These are phyloP conservation scores for Heloderma charlesbogerti DNA, from an alignment of 2,113 vertebrate genomes.

Conservation along the genomic window DNA sequence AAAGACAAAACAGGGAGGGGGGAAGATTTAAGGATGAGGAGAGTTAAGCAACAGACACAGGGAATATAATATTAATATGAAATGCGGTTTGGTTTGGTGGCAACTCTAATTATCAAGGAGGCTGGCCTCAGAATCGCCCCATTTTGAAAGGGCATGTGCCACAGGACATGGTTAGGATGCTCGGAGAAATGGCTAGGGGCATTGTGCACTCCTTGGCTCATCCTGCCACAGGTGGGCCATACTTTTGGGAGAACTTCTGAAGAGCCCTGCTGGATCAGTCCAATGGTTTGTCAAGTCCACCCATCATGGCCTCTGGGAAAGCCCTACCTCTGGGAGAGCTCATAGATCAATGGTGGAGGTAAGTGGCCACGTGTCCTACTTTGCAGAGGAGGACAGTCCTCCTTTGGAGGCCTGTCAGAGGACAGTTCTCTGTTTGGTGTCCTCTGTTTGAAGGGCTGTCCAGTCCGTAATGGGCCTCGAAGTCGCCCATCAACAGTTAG, in stretches of 20 bases:
- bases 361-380: too few species aligned
- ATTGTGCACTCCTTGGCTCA: neutral
- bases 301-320: neutral
- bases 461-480: too few species aligned
- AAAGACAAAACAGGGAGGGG: slow-evolving; percentile 15
- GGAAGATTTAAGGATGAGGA: slow-evolving; percentile 18
- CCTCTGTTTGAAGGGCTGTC: too few species aligned
- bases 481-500: too few species aligned
- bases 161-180: neutral
- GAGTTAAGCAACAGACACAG: slow-evolving; percentile 71
- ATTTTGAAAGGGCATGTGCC: rapidly evolving
- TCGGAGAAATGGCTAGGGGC: neutral
- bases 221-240: neutral
- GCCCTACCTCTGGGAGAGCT: too few species aligned
- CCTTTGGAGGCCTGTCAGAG: too few species aligned
- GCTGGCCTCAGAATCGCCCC: neutral
- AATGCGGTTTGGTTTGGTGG: neutral
- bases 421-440: too few species aligned
- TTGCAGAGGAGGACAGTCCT: too few species aligned
- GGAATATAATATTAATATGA: slow-evolving; percentile 71
- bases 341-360: too few species aligned
- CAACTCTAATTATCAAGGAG: neutral
- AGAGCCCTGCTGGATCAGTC: neutral
- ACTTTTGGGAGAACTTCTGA: neutral
- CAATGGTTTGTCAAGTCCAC: too few species aligned